Percentiles rank a stretch among this genome's conserved stretches.
Evolutionary conservation across 2,113 vertebrate genomes (phyloP).

Genomic region (rat (Rattus norvegicus)): GRCr8 NC_086032.1:72087001-72087500

Average conservation of each 20-base stretch:
- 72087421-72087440: neutral
- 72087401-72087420: neutral
- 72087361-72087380: neutral
- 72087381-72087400: conserved; percentile 14
- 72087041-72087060: neutral
- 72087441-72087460: neutral
- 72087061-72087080: neutral
- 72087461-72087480: neutral
- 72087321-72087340: conserved; percentile 5
- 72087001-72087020: neutral
- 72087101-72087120: neutral
- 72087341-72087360: neutral
- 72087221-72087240: neutral
- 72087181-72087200: neutral
- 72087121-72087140: neutral
- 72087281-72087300: neutral
- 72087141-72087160: neutral
- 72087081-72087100: neutral
- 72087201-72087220: neutral
- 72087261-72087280: conserved; percentile 30
- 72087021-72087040: neutral
- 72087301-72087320: neutral
- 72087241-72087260: neutral
- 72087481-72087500: neutral
- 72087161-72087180: neutral